Percentiles rank a stretch among this genome's conserved stretches.
phyloP scores from a whole-genome alignment of 1,140 invertebrate genomes.

The Aphelinus certus region DNA sequence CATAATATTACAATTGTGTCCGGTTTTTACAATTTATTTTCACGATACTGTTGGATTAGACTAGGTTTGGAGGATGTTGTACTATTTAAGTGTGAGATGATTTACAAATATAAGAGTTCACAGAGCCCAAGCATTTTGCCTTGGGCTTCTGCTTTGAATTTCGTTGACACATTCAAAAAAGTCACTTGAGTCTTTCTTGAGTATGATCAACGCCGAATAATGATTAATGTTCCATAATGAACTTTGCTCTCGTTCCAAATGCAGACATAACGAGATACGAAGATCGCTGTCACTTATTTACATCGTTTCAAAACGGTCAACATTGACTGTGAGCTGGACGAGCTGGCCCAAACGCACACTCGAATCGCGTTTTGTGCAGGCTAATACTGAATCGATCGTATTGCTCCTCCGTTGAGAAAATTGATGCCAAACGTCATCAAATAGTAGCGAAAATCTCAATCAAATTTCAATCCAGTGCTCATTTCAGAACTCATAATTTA shows the following conservation, averaged over 20 bases:
- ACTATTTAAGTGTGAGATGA: slow-evolving; percentile 32
- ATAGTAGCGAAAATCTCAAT: slow-evolving; percentile 30
- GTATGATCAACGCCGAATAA: slow-evolving; percentile 35
- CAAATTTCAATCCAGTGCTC: slow-evolving; percentile 12
- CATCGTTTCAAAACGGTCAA: slow-evolving; percentile 40
- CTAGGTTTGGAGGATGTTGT: slow-evolving; percentile 34
- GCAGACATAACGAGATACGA: slow-evolving; percentile 41
- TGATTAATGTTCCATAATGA: slow-evolving; percentile 22
- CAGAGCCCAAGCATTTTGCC: neutral
- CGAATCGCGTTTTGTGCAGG: slow-evolving; percentile 35
- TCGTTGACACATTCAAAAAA: slow-evolving; percentile 33
- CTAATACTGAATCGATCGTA: slow-evolving; percentile 37
- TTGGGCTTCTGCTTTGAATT: slow-evolving; percentile 11
- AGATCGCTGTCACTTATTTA: slow-evolving; percentile 40
- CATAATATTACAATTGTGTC: slow-evolving; percentile 37
- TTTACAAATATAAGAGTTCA: slow-evolving; percentile 11
- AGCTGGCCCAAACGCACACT: slow-evolving; percentile 53
- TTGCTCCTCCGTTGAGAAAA: slow-evolving; percentile 27
- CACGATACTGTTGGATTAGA: slow-evolving; percentile 44
- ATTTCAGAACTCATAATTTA: slow-evolving; percentile 24
- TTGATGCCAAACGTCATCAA: slow-evolving; percentile 37
- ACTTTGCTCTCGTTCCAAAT: slow-evolving; percentile 20
- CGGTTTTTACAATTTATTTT: slow-evolving; percentile 23
- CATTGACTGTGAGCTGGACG: slow-evolving; percentile 49
- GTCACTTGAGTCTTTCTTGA: slow-evolving; percentile 20